A percentile compares a stretch with the other conserved stretches of the same genome.
Conservation (phyloP, 2,113 vertebrate genomes). For the Pyrgilauda ruficollis region DNA sequence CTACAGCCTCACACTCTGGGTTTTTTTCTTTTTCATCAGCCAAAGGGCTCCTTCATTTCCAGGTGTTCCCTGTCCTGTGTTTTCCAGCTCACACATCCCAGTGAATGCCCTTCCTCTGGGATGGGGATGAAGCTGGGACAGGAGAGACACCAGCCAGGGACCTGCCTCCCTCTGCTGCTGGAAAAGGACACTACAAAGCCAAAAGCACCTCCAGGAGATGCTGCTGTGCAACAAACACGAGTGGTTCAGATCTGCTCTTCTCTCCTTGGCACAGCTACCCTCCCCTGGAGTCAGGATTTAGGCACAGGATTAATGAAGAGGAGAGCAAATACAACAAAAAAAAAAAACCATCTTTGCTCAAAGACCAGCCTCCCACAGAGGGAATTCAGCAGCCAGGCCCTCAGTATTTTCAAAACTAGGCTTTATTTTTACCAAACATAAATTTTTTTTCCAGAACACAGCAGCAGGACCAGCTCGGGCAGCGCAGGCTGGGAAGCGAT, state of each 20-base stretch:
- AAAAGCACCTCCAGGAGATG: accelerated
- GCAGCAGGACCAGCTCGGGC: not conserved
- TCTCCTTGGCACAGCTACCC: accelerated
- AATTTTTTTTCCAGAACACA: not conserved
- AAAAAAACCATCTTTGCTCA: not conserved
- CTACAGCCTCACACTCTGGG: not conserved
- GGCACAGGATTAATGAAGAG: not conserved
- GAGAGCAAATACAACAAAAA: not conserved
- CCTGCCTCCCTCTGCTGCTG: slow-evolving; percentile 39
- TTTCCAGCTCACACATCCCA: not conserved
- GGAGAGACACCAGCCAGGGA: not conserved
- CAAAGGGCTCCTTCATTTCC: not conserved
- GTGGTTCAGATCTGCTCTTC: not conserved
- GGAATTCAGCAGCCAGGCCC: not conserved
- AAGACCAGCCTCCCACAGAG: not conserved
- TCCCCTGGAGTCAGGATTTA: not conserved
- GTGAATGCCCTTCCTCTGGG: not conserved
- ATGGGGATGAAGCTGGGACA: not conserved
- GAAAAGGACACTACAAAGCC: not conserved
- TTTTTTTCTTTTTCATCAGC: accelerated
- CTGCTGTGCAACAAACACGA: accelerated
- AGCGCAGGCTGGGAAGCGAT: accelerated
- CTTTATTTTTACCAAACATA: slow-evolving; percentile 31
- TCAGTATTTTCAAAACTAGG: not conserved
- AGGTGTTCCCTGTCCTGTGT: not conserved